Conservation (phyloP, 2,888 invertebrate genomes). For the Hirtodrosophila duncani region DNA sequence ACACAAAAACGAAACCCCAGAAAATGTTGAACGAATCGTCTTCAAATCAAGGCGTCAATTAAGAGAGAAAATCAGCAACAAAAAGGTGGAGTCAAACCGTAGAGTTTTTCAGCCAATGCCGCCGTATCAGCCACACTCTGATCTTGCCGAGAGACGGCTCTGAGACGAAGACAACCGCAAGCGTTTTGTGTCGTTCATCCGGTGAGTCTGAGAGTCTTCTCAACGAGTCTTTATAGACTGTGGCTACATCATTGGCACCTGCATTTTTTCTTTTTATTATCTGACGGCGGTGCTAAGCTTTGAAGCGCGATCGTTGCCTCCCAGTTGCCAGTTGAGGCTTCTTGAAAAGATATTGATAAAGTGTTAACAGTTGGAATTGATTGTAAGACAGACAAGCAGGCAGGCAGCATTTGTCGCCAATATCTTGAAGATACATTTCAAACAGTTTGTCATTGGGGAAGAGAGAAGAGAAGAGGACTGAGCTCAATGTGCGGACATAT, state of each 20-base stretch:
- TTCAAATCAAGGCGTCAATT: constrained; percentile 55
- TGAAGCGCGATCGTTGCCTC: no score
- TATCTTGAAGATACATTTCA: constrained; percentile 40
- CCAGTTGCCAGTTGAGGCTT: no score
- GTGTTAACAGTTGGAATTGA: constrained; percentile 46
- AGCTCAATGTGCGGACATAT: no score
- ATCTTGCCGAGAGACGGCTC: no score
- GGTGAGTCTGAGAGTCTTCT: no score
- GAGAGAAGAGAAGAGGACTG: constrained; percentile 1
- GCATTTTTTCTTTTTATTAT: constrained; percentile 35
- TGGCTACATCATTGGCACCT: constrained; percentile 55
- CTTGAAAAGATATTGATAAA: constrained; percentile 52
- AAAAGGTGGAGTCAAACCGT: constrained; percentile 49
- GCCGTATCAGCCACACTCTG: no score
- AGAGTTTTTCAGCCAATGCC: no score
- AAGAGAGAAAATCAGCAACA: constrained; percentile 48
- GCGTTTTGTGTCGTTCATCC: no score
- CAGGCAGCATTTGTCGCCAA: constrained; percentile 44
- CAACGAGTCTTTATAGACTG: no score
- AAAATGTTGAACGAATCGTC: constrained; percentile 39
- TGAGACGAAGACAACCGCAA: no score
- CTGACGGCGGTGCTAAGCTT: constrained; percentile 46
- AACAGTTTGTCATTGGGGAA: constrained; percentile 33
- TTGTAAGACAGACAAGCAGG: constrained; percentile 22
- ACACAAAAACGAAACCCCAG: no score